Evolutionary conservation across 2,113 vertebrate genomes (phyloP).

Genomic region (Arvicanthis niloticus): DNA sequence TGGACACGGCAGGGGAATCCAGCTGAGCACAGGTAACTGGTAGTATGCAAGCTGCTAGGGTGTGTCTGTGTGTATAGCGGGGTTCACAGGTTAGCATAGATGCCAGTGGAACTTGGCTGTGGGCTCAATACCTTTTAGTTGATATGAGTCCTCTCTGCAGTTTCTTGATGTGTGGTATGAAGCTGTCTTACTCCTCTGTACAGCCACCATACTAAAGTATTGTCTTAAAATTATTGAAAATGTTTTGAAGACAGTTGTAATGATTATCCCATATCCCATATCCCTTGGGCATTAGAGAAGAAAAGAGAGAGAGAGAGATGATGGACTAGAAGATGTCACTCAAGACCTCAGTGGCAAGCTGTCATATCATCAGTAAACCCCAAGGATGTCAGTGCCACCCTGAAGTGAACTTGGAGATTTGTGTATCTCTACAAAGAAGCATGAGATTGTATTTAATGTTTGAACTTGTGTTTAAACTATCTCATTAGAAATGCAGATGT

Average conservation of each 20-base stretch:
- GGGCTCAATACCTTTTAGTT: accelerated
- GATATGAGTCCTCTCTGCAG: background rate
- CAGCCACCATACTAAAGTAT: background rate
- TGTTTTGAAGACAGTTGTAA: background rate
- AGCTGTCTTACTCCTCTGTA: background rate
- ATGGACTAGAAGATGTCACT: background rate
- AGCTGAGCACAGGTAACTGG: background rate
- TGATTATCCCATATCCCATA: background rate
- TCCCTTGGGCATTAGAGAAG: background rate
- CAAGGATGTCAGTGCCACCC: background rate
- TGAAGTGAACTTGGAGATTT: background rate
- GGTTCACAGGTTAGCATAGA: background rate
- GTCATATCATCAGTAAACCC: background rate
- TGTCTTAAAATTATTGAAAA: constrained; percentile 41
- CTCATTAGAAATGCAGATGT: background rate
- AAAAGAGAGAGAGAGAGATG: background rate
- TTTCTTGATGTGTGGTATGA: background rate
- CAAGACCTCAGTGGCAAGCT: background rate
- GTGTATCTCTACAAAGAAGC: background rate
- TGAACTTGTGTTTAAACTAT: background rate
- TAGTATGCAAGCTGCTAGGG: background rate
- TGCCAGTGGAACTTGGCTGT: background rate
- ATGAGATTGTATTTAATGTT: background rate
- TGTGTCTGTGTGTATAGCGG: background rate
- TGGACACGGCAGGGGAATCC: background rate